Evolutionary conservation across 64 coral and sea anemone genomes (phyloP).

Genomic region (Montipora sp.): DNA sequence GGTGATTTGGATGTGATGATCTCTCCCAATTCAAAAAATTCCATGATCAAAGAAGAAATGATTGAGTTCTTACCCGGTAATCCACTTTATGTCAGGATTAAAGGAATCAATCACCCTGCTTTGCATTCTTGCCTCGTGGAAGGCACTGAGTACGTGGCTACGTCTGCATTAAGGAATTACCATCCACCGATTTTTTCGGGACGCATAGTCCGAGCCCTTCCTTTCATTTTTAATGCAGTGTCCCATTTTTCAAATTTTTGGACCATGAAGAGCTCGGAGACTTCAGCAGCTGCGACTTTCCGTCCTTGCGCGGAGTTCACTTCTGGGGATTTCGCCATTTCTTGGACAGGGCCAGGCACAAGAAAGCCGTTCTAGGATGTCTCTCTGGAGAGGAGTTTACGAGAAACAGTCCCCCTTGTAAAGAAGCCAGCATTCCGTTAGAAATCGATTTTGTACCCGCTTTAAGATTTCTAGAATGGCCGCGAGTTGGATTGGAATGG

Average conservation of each 20-base stretch:
- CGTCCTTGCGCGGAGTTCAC: too few relatives aligned
- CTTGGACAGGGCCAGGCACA: too few relatives aligned
- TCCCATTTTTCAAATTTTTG: not conserved
- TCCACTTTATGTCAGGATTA: constrained; percentile 37
- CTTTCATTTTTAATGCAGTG: not conserved
- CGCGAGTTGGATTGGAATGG: constrained; percentile 36
- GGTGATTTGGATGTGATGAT: constrained; percentile 57
- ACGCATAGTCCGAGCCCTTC: not conserved
- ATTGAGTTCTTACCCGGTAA: constrained; percentile 8
- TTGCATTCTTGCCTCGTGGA: constrained; percentile 41
- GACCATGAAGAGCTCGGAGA: not conserved
- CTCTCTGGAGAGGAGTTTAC: not conserved
- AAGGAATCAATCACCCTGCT: constrained; percentile 14
- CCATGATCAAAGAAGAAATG: constrained; percentile 3
- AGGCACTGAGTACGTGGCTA: constrained; percentile 50
- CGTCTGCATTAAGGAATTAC: constrained; percentile 44
- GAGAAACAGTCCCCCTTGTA: not conserved
- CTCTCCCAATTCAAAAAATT: constrained; percentile 43
- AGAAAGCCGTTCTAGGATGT: too few relatives aligned
- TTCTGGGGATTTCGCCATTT: too few relatives aligned
- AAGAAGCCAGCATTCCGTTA: not conserved
- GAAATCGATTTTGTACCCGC: constrained; percentile 56
- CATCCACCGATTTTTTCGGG: constrained; percentile 25
- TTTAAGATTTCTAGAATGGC: constrained; percentile 44
- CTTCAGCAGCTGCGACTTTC: not conserved